Evolutionary conservation across 1,140 invertebrate genomes (phyloP).

Genomic region (Euschistus heros): DNA sequence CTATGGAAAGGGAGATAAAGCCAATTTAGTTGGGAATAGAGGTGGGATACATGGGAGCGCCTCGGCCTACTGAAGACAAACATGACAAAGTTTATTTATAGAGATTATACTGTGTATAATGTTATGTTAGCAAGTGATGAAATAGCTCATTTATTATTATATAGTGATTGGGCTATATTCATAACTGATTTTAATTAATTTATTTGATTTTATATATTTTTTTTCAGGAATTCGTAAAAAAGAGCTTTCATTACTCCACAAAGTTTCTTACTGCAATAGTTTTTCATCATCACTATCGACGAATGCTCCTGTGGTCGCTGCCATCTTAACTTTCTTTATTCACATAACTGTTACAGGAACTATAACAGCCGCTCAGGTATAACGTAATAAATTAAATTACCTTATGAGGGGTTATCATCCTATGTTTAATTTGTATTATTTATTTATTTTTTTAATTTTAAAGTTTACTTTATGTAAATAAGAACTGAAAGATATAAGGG

Average conservation of each 20-base stretch:
- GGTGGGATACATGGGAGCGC: too few relatives aligned
- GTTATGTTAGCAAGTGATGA: too few relatives aligned
- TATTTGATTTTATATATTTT: background rate
- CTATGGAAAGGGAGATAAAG: too few relatives aligned
- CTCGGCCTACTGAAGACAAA: too few relatives aligned
- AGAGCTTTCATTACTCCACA: slow-evolving; percentile 45
- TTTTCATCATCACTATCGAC: slow-evolving; percentile 48
- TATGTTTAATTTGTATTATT: background rate
- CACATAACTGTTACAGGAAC: slow-evolving; percentile 47
- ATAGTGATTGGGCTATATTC: background rate
- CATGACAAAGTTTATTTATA: too few relatives aligned
- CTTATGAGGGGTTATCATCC: too few relatives aligned
- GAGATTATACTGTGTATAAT: too few relatives aligned
- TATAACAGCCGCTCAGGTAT: slow-evolving; percentile 49
- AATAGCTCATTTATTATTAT: background rate
- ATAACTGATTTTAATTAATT: background rate
- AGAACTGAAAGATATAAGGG: too few relatives aligned
- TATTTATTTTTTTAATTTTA: slow-evolving; percentile 1
- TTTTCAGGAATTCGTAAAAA: slow-evolving; percentile 42
- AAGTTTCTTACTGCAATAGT: slow-evolving; percentile 48
- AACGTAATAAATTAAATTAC: background rate
- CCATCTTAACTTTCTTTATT: slow-evolving; percentile 51
- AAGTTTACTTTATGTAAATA: slow-evolving; percentile 17
- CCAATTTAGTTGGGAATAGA: too few relatives aligned
- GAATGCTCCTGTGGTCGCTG: slow-evolving; percentile 50